Evolutionary conservation across 2,797 vertebrate species (phyloP).

Genomic region (Neosalanx taihuensis): DNA sequence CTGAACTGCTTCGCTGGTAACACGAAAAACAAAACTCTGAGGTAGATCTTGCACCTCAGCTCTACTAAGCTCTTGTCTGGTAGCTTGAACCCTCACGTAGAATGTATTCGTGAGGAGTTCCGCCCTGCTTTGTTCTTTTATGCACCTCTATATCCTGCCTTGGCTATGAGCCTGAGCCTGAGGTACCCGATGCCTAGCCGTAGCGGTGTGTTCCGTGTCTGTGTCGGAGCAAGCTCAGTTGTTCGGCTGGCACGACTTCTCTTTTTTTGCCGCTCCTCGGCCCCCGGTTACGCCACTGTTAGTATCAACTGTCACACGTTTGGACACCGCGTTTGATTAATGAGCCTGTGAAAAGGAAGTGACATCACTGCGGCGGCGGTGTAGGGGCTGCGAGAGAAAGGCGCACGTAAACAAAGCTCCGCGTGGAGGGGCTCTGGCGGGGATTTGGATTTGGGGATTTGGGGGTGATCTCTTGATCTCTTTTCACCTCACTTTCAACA

Average conservation of each 20-base stretch:
- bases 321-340: conserved; percentile 61
- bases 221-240: conserved; percentile 22
- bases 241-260: conserved; percentile 31
- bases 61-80: too few relatives aligned
- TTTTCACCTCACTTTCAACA: conserved; percentile 13
- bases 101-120: neutral
- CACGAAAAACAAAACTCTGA: neutral
- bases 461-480: too few relatives aligned
- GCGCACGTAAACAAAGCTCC: conserved; percentile 51
- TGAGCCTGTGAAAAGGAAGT: conserved; percentile 43
- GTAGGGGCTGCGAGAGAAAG: conserved; percentile 30
- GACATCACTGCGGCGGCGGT: conserved; percentile 49
- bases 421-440: conserved; percentile 21
- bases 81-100: too few relatives aligned
- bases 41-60: too few relatives aligned
- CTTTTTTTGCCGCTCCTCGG: conserved; percentile 27
- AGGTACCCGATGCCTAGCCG: conserved; percentile 27
- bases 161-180: neutral
- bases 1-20: neutral
- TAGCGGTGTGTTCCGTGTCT: conserved; percentile 28
- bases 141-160: neutral
- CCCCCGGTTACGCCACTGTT: conserved; percentile 44
- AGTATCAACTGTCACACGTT: conserved; percentile 55
- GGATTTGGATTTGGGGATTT: too few relatives aligned
- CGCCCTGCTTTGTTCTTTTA: conserved; percentile 6